These are phyloP conservation scores for Eupithecia subumbrata DNA, from an alignment of 2,888 invertebrate species.

Conservation along the genomic window DNA sequence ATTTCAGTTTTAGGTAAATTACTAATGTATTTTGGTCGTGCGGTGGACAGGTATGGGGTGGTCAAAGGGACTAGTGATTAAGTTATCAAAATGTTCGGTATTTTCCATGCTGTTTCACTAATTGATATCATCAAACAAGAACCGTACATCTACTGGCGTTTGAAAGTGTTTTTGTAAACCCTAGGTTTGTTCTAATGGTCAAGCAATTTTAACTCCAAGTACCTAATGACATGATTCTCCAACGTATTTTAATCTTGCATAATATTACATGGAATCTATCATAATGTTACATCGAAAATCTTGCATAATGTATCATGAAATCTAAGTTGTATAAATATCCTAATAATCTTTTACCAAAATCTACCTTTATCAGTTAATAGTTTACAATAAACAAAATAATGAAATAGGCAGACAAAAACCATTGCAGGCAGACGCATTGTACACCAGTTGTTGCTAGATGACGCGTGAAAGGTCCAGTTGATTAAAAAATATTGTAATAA, in stretches of 20 bases:
- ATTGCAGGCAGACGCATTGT: not conserved
- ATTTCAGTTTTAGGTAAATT: constrained; percentile 34
- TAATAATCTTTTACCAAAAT: no score
- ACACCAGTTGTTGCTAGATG: not conserved
- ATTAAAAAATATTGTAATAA: not conserved
- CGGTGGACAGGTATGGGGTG: not conserved
- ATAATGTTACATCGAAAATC: not conserved
- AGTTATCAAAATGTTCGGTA: not conserved
- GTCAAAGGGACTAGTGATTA: not conserved
- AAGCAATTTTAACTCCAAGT: not conserved
- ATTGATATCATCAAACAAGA: not conserved
- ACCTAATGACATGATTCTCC: not conserved
- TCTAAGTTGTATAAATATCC: no score
- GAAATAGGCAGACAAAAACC: no score
- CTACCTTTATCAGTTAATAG: no score
- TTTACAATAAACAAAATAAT: no score
- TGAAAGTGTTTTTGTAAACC: not conserved
- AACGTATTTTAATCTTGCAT: not conserved
- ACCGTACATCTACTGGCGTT: not conserved
- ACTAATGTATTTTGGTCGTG: constrained; percentile 5
- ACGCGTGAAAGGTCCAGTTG: not conserved
- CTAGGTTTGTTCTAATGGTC: not conserved
- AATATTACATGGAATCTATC: not conserved
- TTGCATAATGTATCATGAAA: not conserved
- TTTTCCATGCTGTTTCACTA: not conserved